These are phyloP conservation scores for Diadophis punctatus DNA, from an alignment of 2,113 vertebrate species.

Conservation along the genomic window DNA sequence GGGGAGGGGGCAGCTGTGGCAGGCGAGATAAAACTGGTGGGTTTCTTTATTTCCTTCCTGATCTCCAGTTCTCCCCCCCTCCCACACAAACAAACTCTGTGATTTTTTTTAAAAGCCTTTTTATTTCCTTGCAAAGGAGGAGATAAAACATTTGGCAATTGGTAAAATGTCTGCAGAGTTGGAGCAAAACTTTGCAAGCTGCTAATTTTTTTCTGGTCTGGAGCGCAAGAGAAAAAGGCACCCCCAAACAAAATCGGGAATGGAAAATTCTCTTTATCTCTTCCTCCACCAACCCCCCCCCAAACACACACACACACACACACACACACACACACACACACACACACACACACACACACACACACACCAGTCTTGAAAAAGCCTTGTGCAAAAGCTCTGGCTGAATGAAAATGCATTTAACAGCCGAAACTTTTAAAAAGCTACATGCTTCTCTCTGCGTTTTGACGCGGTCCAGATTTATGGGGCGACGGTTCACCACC, in stretches of 20 bases:
- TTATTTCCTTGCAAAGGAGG: neutral
- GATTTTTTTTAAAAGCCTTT: neutral
- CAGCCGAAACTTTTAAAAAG: neutral
- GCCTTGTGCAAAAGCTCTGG: neutral
- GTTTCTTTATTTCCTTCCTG: neutral
- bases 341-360: neutral
- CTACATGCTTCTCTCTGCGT: neutral
- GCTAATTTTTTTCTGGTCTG: neutral
- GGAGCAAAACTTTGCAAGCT: neutral
- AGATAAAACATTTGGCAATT: neutral
- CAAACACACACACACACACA: neutral
- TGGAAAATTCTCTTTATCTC: neutral
- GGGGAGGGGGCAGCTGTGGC: neutral
- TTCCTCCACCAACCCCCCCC: neutral
- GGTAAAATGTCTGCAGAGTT: neutral
- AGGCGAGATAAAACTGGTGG: neutral
- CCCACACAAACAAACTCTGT: neutral
- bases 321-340: neutral
- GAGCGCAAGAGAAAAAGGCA: neutral
- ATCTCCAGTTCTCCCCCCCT: no score
- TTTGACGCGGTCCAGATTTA: neutral
- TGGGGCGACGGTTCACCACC: neutral
- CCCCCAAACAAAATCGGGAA: neutral
- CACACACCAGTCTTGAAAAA: neutral
- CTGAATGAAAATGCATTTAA: neutral